Percentiles rank a stretch among this genome's conserved stretches.
Conservation (phyloP, 2,797 vertebrate genomes). For the Myotis vivesi region DNA sequence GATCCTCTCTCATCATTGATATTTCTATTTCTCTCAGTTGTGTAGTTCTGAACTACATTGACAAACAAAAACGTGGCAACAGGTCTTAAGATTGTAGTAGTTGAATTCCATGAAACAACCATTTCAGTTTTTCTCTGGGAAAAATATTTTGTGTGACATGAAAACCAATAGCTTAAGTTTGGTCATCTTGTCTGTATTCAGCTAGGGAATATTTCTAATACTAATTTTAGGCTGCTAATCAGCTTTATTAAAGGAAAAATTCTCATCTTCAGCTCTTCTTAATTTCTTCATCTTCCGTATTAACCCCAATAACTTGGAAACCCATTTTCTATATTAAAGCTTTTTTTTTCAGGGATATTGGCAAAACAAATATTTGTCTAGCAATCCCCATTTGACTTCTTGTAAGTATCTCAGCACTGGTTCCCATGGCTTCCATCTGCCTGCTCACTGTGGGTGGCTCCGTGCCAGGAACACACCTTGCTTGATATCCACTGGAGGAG, state of each 20-base stretch:
- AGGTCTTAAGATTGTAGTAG: neutral
- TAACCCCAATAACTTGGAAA: neutral
- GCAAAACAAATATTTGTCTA: neutral
- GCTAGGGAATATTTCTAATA: neutral
- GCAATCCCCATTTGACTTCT: neutral
- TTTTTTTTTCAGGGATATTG: neutral
- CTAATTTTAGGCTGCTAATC: neutral
- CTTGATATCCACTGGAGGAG: neutral
- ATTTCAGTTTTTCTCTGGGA: neutral
- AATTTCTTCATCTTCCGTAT: neutral
- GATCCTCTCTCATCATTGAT: too few species aligned
- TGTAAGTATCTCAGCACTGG: neutral
- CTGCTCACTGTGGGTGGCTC: neutral
- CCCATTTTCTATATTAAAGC: neutral
- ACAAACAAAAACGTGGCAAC: neutral
- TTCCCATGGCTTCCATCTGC: neutral
- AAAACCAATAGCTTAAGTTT: neutral
- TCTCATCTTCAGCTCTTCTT: neutral
- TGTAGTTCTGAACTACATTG: slow-evolving; percentile 33
- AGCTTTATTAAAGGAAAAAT: neutral
- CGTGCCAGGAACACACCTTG: neutral
- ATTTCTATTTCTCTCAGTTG: too few species aligned
- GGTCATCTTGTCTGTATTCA: neutral
- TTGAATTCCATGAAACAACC: neutral
- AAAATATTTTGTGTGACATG: neutral